These are phyloP conservation scores for Drosophila melanica DNA, from an alignment of 1,140 invertebrate species.

Conservation along the genomic window DNA sequence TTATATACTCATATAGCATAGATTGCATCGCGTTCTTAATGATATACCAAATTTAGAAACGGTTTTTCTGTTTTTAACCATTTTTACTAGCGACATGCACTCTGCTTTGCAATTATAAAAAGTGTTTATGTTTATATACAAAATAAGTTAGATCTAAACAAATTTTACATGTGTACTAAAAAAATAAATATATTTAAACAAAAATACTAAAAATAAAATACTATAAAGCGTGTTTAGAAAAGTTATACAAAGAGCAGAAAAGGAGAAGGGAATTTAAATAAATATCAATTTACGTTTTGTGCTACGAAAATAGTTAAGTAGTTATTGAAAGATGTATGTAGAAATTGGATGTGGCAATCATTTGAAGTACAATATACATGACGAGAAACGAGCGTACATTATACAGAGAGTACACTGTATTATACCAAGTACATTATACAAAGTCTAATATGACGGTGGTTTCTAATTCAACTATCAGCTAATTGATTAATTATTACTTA, in stretches of 20 bases:
- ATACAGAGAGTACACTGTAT: slow-evolving; percentile 50
- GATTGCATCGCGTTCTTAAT: slow-evolving; percentile 40
- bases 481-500: slow-evolving; percentile 52
- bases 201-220: slow-evolving; percentile 6
- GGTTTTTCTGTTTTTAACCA: slow-evolving; percentile 4
- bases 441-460: slow-evolving; percentile 81
- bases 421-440: slow-evolving; percentile 70
- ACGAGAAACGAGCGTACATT: slow-evolving; percentile 42
- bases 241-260: not conserved
- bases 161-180: slow-evolving; percentile 29
- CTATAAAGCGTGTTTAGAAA: slow-evolving; percentile 10
- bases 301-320: not conserved
- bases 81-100: slow-evolving; percentile 29
- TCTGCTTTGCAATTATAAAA: slow-evolving; percentile 5
- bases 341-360: slow-evolving; percentile 35
- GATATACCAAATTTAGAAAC: slow-evolving; percentile 1
- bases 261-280: slow-evolving; percentile 3
- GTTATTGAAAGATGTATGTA: slow-evolving; percentile 11
- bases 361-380: slow-evolving; percentile 32
- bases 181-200: not conserved
- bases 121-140: slow-evolving; percentile 50
- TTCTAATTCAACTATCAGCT: slow-evolving; percentile 77
- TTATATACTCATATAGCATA: slow-evolving; percentile 39
- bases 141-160: slow-evolving; percentile 30
- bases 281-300: slow-evolving; percentile 1